phyloP scores from a whole-genome alignment of 2,797 vertebrate genomes.

The Chiroxiphia lanceolata region DNA sequence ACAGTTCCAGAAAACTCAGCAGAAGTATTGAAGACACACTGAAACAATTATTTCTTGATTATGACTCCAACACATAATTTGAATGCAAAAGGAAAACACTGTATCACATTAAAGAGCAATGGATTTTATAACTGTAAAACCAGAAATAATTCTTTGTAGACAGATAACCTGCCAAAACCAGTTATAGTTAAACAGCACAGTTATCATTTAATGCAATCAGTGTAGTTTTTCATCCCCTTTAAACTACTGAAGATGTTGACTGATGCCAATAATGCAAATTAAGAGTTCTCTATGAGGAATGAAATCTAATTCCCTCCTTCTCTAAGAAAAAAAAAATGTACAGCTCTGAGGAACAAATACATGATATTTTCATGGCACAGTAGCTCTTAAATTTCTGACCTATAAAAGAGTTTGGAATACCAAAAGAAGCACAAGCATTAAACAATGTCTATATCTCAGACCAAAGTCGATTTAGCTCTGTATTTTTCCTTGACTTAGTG shows the following conservation, averaged over 20 bases:
- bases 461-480: background rate
- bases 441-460: background rate
- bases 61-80: background rate
- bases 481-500: background rate
- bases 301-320: background rate
- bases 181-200: background rate
- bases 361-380: background rate
- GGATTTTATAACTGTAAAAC: background rate
- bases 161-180: background rate
- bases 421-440: background rate
- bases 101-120: background rate
- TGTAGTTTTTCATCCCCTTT: background rate
- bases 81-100: background rate
- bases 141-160: background rate
- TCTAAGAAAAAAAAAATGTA: background rate
- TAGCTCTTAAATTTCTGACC: background rate
- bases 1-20: background rate
- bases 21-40: background rate
- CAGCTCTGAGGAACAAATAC: background rate
- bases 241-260: background rate
- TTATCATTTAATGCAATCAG: background rate
- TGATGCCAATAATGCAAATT: background rate
- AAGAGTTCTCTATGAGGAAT: background rate
- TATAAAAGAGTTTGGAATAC: background rate
- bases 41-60: background rate